Percentiles rank a stretch among this genome's conserved stretches.
Evolutionary conservation across 1,140 invertebrate species (phyloP).

Genomic region (Medauroidea extradentata): DNA sequence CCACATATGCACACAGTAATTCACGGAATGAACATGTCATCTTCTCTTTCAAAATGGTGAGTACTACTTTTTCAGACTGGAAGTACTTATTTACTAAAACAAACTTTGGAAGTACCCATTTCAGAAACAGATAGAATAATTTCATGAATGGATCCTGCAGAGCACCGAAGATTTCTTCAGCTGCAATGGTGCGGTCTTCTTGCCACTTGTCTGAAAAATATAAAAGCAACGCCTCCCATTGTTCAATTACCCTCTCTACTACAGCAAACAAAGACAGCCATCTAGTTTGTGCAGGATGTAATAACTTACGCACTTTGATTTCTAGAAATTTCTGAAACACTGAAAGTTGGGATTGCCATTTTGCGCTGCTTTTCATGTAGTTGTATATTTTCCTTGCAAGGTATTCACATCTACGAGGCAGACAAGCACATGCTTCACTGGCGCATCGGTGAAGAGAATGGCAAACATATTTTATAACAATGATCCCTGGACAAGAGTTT

Average conservation of each 20-base stretch:
- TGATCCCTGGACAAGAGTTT: constrained; percentile 28
- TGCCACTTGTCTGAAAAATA: neutral
- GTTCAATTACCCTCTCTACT: neutral
- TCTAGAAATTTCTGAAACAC: constrained; percentile 12
- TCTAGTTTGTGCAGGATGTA: constrained; percentile 7
- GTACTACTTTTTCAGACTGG: constrained; percentile 16
- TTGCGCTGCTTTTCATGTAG: constrained; percentile 35
- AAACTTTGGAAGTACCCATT: constrained; percentile 30
- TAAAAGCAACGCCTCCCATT: neutral
- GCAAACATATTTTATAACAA: constrained; percentile 39
- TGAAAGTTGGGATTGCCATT: constrained; percentile 26
- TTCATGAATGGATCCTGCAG: constrained; percentile 27
- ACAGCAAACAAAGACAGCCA: constrained; percentile 8
- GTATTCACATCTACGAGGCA: constrained; percentile 32
- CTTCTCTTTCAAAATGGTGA: constrained; percentile 12
- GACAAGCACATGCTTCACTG: constrained; percentile 34
- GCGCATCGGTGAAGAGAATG: constrained; percentile 38
- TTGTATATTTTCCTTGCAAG: constrained; percentile 30
- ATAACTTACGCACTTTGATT: constrained; percentile 4
- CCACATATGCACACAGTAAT: constrained; percentile 11
- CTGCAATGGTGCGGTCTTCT: neutral
- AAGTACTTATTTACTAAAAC: constrained; percentile 16
- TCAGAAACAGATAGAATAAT: constrained; percentile 32
- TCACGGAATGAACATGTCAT: constrained; percentile 5
- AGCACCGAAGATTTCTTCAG: constrained; percentile 24